A percentile compares a stretch with the other conserved stretches of the same genome.
Evolutionary conservation across 2,113 vertebrate genomes (phyloP).

Genomic region (Clarias gariepinus): DNA sequence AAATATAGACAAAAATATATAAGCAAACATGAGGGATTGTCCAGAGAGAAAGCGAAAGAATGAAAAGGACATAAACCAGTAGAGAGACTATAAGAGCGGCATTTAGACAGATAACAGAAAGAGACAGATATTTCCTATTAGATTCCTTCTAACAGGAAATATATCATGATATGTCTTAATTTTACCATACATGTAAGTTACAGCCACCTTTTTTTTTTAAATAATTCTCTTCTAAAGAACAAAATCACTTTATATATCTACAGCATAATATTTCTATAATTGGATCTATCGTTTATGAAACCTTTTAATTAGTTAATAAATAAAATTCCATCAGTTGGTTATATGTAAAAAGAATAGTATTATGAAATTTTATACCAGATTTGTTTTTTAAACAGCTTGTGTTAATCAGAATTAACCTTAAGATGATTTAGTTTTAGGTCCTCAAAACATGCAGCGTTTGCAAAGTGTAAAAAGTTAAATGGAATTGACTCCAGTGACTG

Average conservation of each 20-base stretch:
- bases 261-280: neutral
- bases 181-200: neutral
- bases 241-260: neutral
- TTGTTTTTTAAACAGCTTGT: neutral
- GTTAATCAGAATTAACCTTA: neutral
- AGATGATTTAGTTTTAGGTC: neutral
- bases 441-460: neutral
- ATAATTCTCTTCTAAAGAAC: neutral
- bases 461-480: no score
- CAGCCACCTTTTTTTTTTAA: neutral
- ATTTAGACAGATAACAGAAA: neutral
- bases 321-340: no score
- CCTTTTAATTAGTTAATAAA: neutral
- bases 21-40: neutral
- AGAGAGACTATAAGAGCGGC: neutral
- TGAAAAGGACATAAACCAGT: neutral
- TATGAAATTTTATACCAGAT: neutral
- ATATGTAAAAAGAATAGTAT: neutral
- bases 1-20: neutral
- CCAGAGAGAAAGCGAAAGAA: neutral
- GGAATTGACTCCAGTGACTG: neutral
- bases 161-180: neutral
- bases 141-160: neutral
- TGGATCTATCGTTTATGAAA: neutral
- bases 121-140: no score